phyloP scores from a whole-genome alignment of 2,113 vertebrate species.

The Ramphastos sulfuratus region DNA sequence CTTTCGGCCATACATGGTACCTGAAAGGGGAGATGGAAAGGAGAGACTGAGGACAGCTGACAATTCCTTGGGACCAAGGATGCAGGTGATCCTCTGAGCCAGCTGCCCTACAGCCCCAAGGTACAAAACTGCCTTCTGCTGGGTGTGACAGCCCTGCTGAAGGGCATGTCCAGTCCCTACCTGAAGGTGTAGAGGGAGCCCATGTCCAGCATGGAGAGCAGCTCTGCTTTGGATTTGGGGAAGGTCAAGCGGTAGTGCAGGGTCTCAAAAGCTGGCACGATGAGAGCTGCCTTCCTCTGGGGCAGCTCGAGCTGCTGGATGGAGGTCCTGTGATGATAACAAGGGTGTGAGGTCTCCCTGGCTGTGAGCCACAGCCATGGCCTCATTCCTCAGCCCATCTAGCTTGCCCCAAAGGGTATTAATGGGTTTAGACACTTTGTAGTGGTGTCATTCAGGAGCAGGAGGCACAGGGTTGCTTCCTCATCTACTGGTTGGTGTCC shows the following conservation, averaged over 20 bases:
- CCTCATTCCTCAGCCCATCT: not conserved
- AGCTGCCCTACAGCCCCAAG: not conserved
- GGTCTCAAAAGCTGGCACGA: conserved; percentile 95
- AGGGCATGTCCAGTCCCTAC: conserved; percentile 39
- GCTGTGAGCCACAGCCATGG: not conserved
- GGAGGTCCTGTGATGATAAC: conserved; percentile 75
- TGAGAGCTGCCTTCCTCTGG: conserved; percentile 87
- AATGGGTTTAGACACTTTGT: not conserved
- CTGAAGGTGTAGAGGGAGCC: conserved; percentile 95
- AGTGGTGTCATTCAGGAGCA: not conserved
- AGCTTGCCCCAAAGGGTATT: not conserved
- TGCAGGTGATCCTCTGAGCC: not conserved
- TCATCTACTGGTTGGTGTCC: not conserved
- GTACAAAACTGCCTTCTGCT: not conserved
- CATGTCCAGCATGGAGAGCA: conserved; percentile 94
- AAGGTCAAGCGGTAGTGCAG: conserved; percentile 91
- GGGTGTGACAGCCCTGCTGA: not conserved
- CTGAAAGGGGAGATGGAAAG: not conserved
- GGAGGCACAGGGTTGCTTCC: not conserved
- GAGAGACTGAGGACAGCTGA: not conserved
- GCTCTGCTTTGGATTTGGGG: conserved; percentile 93
- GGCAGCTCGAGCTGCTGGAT: conserved; percentile 88
- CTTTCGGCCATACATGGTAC: conserved; percentile 94
- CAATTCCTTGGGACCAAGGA: not conserved
- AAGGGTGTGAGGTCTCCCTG: not conserved